Evolutionary conservation across 2,888 invertebrate genomes (phyloP), one percentile per base, ranked within the genome.

Genomic region (Eupeodes latifasciatus): DNA sequence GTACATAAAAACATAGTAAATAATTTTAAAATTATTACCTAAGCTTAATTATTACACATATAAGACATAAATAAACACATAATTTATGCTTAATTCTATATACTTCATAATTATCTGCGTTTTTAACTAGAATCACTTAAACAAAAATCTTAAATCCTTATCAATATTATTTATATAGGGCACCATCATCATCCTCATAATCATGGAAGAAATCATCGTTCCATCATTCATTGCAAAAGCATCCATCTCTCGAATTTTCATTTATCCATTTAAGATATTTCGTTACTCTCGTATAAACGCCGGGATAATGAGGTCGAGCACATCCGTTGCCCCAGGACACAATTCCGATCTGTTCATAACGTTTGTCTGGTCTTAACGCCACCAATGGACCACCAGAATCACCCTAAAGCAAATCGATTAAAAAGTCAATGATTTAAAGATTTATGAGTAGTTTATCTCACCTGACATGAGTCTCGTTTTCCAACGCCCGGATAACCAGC

Each of bases 301-400:
- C 98, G 0, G 97, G 97, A 93, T 97, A 97, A 16, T 97, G 97
- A 9, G 96, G 95, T 85, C 97, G 94, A 0, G 97, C 97, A 92
- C 98, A 98, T 34, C 98, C 98, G 91, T 97, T 97, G 49, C 98
- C 98, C 98, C 98, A 98, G 0, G 97, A 97, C 0, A 98, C 97
- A 19, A 98, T 95, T 95, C 96, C 97, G 92, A 97, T 97, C 90
- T 97, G 94, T 93, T 97, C 97, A 92, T 96, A 97, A 91, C 96
- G 96, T 91, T 96, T 96, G 90, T 96, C 96, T 89, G 95, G 95
- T 91, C 96, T 95, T 94, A 95, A 95, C 0, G 96, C 94, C 85
- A 97, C 95, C 71, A 98, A 94, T 34, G 98, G 98, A 14, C 98
- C 95, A 53, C 93, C 94, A 5, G 94, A 94, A 90, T 94, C 94